Percentiles rank a stretch among this genome's conserved stretches.
Conservation (phyloP, 2,888 invertebrate genomes). For the Lepidonotus clava region DNA sequence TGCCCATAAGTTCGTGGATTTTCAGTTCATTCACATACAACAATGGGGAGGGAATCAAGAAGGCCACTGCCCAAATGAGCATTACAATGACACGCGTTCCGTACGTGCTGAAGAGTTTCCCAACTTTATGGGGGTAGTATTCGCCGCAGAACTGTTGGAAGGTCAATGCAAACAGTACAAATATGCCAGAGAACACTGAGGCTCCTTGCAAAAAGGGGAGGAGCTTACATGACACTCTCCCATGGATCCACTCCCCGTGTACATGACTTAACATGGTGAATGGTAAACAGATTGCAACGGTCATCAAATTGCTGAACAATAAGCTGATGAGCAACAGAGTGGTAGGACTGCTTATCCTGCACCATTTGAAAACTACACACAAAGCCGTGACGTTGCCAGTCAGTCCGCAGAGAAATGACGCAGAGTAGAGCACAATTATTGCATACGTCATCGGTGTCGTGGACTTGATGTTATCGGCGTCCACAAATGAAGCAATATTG, state of each 20-base stretch:
- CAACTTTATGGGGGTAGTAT: background rate
- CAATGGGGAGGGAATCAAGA: conserved; percentile 10
- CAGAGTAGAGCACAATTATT: background rate
- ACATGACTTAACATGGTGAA: conserved; percentile 16
- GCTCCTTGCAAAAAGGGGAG: conserved; percentile 1
- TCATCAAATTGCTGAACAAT: background rate
- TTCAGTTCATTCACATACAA: background rate
- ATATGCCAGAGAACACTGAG: background rate
- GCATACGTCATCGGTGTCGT: background rate
- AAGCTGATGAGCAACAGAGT: background rate
- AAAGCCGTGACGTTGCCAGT: background rate
- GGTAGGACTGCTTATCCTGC: background rate
- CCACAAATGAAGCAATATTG: background rate
- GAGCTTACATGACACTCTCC: background rate
- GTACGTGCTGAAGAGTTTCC: background rate
- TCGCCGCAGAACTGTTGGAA: background rate
- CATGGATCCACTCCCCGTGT: background rate
- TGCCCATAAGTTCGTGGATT: background rate
- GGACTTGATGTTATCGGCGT: background rate
- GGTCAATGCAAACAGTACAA: background rate
- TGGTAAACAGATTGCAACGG: background rate
- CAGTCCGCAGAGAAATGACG: background rate
- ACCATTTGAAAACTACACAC: background rate
- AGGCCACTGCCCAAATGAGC: background rate
- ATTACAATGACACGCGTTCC: background rate